Percentiles rank a stretch among this genome's conserved stretches.
Conservation (phyloP, 2,113 vertebrate genomes). For the Sceloporus undulatus region DNA sequence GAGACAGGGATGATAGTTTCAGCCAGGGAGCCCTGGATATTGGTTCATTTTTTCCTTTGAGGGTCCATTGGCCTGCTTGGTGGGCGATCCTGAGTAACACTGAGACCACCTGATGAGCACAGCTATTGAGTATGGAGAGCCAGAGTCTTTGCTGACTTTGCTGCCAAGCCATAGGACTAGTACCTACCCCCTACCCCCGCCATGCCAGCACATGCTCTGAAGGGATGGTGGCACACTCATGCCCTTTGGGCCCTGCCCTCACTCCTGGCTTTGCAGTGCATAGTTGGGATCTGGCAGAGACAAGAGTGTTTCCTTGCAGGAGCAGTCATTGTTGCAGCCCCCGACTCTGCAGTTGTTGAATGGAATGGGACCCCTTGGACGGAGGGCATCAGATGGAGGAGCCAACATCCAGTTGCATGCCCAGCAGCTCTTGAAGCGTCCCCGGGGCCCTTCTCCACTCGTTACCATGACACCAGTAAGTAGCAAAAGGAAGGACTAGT, state of each 20-base stretch:
- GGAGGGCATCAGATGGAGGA: constrained; percentile 94
- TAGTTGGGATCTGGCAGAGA: not conserved
- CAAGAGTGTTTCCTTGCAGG: constrained; percentile 74
- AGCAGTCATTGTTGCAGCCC: constrained; percentile 96
- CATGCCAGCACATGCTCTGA: too few relatives aligned
- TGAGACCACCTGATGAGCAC: too few relatives aligned
- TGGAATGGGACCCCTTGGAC: constrained; percentile 97
- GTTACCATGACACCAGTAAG: constrained; percentile 93
- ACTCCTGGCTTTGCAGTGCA: rapidly evolving
- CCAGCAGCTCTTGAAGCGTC: constrained; percentile 94
- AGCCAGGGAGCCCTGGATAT: too few relatives aligned
- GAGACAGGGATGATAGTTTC: too few relatives aligned
- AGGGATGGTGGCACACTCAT: too few relatives aligned
- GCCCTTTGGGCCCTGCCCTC: not conserved
- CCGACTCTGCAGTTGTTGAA: constrained; percentile 96
- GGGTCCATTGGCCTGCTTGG: not conserved
- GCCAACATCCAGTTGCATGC: constrained; percentile 98
- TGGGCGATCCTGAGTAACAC: too few relatives aligned
- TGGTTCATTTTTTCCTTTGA: not conserved
- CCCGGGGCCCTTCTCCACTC: constrained; percentile 94
- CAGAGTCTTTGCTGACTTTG: not conserved
- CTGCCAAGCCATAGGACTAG: not conserved
- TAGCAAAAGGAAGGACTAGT: constrained; percentile 21
- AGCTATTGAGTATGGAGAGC: too few relatives aligned
- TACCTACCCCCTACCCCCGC: too few relatives aligned